Base-by-base conservation (phyloP, 2,888 invertebrate genomes). In the Megastigmus dorsalis region DNA sequence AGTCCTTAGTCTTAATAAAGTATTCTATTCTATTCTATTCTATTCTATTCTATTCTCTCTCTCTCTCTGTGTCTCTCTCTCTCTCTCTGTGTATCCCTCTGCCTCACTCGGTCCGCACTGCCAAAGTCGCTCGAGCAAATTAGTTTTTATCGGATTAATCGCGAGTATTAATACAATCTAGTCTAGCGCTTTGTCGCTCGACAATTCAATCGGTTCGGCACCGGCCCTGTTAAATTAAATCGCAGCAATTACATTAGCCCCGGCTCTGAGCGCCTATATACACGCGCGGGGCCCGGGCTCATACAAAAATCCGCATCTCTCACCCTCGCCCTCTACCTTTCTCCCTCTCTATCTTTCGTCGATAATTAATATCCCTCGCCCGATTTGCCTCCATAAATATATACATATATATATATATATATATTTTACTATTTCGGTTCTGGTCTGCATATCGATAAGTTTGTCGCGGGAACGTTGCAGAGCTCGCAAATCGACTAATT, bases 81-180 rank as follows among this genome's bases (percentile, higher is more conserved):
- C n/a, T n/a, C n/a, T n/a, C n/a, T n/a, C n/a, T n/a, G n/a, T n/a
- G n/a, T n/a, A n/a, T n/a, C n/a, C n/a, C n/a, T n/a, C n/a, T n/a
- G n/a, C n/a, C n/a, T n/a, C n/a, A n/a, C n/a, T n/a, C n/a, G n/a
- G n/a, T n/a, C n/a, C 33, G 48, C 38, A 20, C 18, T 72, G 41
- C 68, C 54, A 65, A 70, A 80, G 81, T 80, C 80, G 80, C 76
- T 28, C 52, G 78, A 79, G 80, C 82, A 84, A 85, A 86, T 86
- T 86, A 86, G 85, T 86, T 86, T 85, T 85, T 84, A 83, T 82
- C 83, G 84, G 83, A 85, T 85, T 85, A 85, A 87, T 86, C 85
- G 85, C 75, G 79, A 78, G 83, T 82, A 85, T 86, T 85, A 85
- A 85, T 85, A 83, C 81, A 85, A 85, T 85, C 83, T 81, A 82